These are phyloP conservation scores for Apamea epomidion DNA, from an alignment of 2,888 invertebrate genomes.

Conservation along the genomic window DNA sequence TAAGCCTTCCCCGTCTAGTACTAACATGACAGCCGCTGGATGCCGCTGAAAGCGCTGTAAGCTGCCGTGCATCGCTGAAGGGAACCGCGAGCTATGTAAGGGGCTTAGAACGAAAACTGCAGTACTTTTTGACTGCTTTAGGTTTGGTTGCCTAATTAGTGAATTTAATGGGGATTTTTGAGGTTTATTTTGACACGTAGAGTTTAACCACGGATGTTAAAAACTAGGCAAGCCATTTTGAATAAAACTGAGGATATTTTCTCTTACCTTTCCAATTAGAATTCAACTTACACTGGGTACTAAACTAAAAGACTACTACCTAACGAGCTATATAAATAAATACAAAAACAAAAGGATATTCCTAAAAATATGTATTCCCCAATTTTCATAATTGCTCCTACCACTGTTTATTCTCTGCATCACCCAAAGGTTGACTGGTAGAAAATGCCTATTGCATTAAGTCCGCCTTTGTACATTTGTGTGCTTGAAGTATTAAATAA, in stretches of 20 bases:
- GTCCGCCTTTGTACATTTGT: too few relatives aligned
- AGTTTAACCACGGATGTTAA: background rate
- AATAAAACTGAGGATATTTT: background rate
- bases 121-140: conserved; percentile 8
- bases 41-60: conserved; percentile 28
- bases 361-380: too few relatives aligned
- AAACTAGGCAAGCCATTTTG: background rate
- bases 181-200: conserved; percentile 9
- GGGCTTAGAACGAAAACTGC: background rate
- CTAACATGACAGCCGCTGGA: conserved; percentile 37
- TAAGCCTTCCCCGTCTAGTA: conserved; percentile 37
- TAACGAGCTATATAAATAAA: too few relatives aligned
- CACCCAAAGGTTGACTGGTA: too few relatives aligned
- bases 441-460: too few relatives aligned
- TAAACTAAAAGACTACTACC: too few relatives aligned
- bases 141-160: conserved; percentile 19
- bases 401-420: too few relatives aligned
- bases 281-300: background rate
- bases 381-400: too few relatives aligned
- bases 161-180: background rate
- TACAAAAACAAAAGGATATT: too few relatives aligned
- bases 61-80: conserved; percentile 10
- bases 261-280: background rate
- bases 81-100: conserved; percentile 11
- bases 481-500: too few relatives aligned